phyloP scores from a whole-genome alignment of 2,113 vertebrate species.

The Smithornis capensis region DNA sequence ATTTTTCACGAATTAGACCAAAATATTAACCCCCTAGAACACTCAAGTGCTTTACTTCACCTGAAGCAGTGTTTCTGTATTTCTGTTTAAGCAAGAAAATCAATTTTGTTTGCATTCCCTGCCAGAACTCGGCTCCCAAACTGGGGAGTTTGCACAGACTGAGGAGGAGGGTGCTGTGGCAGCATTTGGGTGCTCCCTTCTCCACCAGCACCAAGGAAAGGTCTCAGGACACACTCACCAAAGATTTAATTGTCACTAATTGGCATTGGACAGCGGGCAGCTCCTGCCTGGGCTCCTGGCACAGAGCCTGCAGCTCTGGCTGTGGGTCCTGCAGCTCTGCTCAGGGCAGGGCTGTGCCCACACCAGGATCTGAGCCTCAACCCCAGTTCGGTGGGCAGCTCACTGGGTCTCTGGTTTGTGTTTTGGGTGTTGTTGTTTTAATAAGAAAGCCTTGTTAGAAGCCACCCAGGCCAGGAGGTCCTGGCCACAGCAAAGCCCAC shows the following conservation, averaged over 20 bases:
- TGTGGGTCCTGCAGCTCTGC: background rate
- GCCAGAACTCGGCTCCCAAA: background rate
- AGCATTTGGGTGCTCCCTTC: background rate
- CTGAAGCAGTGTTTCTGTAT: background rate
- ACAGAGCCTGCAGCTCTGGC: background rate
- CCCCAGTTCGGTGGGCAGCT: background rate
- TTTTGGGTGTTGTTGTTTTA: background rate
- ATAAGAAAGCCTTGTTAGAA: background rate
- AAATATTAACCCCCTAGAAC: background rate
- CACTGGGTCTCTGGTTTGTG: background rate
- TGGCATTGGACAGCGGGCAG: background rate
- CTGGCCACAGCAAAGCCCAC: background rate
- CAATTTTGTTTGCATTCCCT: background rate
- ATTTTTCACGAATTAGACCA: background rate
- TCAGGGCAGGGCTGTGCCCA: background rate
- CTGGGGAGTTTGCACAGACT: fast-evolving
- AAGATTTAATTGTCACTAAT: background rate
- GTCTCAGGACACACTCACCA: background rate
- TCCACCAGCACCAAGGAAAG: background rate
- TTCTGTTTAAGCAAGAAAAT: background rate
- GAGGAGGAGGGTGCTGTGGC: background rate
- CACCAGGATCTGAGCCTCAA: background rate
- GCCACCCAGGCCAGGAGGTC: background rate
- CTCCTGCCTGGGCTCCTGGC: background rate
- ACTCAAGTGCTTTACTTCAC: background rate